A percentile compares a stretch with the other conserved stretches of the same genome.
These are phyloP conservation scores for Ptychadena robeensis DNA, from an alignment of 2,797 vertebrate species.

Conservation along the genomic window DNA sequence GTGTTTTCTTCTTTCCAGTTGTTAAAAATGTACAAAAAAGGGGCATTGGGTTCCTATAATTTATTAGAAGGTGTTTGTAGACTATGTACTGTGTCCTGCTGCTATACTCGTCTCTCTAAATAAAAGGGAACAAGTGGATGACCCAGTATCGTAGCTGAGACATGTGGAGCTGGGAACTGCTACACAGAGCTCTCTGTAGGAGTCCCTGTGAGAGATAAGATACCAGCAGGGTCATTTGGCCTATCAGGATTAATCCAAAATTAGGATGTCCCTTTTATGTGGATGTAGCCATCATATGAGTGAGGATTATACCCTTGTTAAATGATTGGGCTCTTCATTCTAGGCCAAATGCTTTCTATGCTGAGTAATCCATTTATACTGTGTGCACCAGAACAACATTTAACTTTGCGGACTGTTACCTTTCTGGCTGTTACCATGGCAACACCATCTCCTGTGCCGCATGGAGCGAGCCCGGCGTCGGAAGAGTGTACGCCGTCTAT, in stretches of 20 bases:
- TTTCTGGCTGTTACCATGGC: constrained; percentile 8
- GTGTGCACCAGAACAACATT: not conserved
- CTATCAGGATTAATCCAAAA: not conserved
- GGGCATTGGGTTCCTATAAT: not conserved
- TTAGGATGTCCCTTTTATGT: not conserved
- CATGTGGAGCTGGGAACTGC: not conserved
- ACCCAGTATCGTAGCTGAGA: not conserved
- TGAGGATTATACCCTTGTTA: not conserved
- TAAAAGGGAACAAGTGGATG: not conserved
- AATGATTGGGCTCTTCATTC: not conserved
- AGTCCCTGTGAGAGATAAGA: not conserved
- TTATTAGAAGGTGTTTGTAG: not conserved
- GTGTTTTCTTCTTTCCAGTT: not conserved
- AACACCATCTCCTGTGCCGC: not conserved
- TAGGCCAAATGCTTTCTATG: not conserved
- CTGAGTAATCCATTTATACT: not conserved
- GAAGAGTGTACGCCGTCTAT: not conserved
- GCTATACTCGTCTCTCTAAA: not conserved
- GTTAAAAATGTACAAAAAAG: not conserved
- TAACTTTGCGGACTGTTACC: not conserved
- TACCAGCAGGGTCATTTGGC: too few species aligned
- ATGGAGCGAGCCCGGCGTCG: not conserved
- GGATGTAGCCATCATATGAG: not conserved
- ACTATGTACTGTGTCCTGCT: not conserved
- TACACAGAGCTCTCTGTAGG: not conserved